Evolutionary conservation across 2,888 invertebrate species (phyloP).

Genomic region (Mimachlamys varia): DNA sequence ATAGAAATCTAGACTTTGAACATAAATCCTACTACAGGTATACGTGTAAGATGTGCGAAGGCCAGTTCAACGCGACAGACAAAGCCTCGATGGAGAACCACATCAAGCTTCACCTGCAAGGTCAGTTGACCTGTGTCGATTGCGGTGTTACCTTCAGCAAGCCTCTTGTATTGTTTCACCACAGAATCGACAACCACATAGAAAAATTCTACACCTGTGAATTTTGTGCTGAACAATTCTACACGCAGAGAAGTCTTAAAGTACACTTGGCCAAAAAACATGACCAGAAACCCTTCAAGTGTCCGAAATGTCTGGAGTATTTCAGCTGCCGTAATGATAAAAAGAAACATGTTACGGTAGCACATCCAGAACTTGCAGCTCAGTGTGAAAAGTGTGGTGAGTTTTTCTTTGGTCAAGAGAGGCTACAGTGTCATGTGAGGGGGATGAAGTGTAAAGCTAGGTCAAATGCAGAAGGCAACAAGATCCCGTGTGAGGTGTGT

Average conservation of each 20-base stretch:
- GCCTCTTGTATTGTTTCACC: background rate
- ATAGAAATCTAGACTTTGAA: background rate
- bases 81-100: slow-evolving; percentile 12
- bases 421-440: background rate
- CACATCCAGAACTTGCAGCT: background rate
- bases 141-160: background rate
- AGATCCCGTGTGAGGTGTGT: slow-evolving; percentile 2
- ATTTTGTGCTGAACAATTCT: background rate
- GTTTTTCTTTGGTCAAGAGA: background rate
- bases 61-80: background rate
- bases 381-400: slow-evolving; percentile 5
- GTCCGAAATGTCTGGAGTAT: background rate
- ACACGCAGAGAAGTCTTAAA: background rate
- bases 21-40: slow-evolving; percentile 6
- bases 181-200: background rate
- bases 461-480: background rate
- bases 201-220: slow-evolving; percentile 25
- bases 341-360: background rate
- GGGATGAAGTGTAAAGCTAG: background rate
- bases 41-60: background rate
- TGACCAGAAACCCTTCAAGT: background rate
- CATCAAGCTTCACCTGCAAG: background rate
- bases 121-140: background rate
- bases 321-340: background rate
- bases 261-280: background rate